Evolutionary conservation across 1,140 invertebrate species (phyloP).

Genomic region (Oreohelix idahoensis): DNA sequence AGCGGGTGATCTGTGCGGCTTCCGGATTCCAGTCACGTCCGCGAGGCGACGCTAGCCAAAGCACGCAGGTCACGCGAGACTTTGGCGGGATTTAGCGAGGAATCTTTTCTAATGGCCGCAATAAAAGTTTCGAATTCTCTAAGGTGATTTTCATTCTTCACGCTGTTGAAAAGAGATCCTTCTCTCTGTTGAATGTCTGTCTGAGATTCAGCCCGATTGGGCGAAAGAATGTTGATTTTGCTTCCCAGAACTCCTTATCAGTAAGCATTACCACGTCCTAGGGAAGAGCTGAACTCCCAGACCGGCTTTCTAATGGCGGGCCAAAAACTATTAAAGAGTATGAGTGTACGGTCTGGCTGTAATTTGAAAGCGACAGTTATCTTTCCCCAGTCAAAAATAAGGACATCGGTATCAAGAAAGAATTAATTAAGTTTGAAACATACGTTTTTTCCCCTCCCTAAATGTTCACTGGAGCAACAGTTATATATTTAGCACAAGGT

Average conservation of each 20-base stretch:
- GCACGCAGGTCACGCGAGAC: slow-evolving; percentile 22
- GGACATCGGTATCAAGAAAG: not conserved
- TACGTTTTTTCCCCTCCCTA: too few relatives aligned
- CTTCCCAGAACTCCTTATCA: slow-evolving; percentile 14
- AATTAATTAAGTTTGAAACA: too few relatives aligned
- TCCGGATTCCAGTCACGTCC: slow-evolving; percentile 9
- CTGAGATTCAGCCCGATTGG: slow-evolving; percentile 10
- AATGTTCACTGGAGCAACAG: too few relatives aligned
- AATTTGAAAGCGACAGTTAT: not conserved
- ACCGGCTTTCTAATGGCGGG: not conserved
- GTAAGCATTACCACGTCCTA: not conserved
- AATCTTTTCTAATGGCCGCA: slow-evolving; percentile 4
- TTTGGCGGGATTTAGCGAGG: not conserved
- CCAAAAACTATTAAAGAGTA: not conserved
- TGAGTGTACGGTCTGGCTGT: not conserved
- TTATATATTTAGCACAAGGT: too few relatives aligned
- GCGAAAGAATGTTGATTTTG: slow-evolving; percentile 4
- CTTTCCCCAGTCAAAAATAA: not conserved
- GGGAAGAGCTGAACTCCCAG: slow-evolving; percentile 4
- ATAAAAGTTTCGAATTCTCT: slow-evolving; percentile 20
- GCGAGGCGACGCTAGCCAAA: slow-evolving; percentile 8
- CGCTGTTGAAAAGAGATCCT: not conserved
- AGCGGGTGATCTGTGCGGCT: not conserved
- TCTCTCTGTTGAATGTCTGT: not conserved
- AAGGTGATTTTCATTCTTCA: slow-evolving; percentile 4